Evolutionary conservation across 2,797 vertebrate species (phyloP).

Genomic region (Urocyon cinereoargenteus): DNA sequence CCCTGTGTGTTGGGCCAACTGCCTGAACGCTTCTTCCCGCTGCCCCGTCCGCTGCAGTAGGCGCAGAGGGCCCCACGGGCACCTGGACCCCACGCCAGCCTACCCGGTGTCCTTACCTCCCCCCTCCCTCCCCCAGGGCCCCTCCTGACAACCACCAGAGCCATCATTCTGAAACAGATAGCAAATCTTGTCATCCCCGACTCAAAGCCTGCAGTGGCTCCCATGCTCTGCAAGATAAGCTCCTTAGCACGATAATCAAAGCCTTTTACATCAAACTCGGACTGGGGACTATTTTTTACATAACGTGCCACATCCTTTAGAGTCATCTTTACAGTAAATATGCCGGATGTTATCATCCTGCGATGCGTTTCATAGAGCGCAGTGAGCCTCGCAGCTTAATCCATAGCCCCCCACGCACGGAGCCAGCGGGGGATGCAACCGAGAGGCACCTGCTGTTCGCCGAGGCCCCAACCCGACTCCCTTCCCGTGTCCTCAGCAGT

Average conservation of each 20-base stretch:
- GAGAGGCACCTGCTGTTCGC: not conserved
- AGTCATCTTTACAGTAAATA: not conserved
- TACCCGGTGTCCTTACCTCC: not conserved
- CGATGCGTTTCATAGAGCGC: not conserved
- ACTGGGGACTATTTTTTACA: not conserved
- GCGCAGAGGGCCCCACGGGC: not conserved
- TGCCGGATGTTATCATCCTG: not conserved
- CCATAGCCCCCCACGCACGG: not conserved
- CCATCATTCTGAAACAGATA: not conserved
- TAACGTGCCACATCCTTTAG: not conserved
- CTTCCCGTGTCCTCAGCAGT: not conserved
- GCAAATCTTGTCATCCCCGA: not conserved
- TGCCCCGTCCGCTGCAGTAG: not conserved
- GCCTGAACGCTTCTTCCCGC: not conserved
- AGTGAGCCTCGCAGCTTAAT: not conserved
- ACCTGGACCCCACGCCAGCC: not conserved
- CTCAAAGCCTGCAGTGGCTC: not conserved
- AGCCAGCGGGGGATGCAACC: not conserved
- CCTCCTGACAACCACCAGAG: not conserved
- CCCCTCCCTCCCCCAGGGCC: too few relatives aligned
- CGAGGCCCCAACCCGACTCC: not conserved
- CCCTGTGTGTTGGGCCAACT: not conserved
- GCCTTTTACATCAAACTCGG: not conserved
- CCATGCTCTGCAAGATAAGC: not conserved
- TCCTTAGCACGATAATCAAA: not conserved